Conservation (phyloP, 1,140 invertebrate species). For the Megalopta genalis region DNA sequence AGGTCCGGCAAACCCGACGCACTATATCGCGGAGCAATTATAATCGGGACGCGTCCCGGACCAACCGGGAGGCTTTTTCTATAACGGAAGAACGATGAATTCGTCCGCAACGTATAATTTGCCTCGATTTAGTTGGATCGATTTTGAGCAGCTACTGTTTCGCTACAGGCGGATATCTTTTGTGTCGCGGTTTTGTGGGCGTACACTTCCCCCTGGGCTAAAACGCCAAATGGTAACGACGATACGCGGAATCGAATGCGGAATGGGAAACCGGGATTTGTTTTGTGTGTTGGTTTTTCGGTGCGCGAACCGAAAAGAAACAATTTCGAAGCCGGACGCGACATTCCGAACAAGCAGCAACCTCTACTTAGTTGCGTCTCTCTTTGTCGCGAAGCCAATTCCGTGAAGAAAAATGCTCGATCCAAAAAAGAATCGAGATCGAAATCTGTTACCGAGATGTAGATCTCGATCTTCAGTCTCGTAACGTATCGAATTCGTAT, state of each 20-base stretch:
- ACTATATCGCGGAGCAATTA: slow-evolving; percentile 42
- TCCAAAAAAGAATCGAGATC: slow-evolving; percentile 50
- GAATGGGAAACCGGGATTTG: slow-evolving; percentile 66
- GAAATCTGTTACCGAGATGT: slow-evolving; percentile 21
- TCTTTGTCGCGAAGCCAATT: slow-evolving; percentile 57
- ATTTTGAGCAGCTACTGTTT: slow-evolving; percentile 79
- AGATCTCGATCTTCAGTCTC: not conserved
- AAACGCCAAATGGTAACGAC: slow-evolving; percentile 78
- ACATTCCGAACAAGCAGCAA: slow-evolving; percentile 48
- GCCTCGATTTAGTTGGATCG: slow-evolving; percentile 74
- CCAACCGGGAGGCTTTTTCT: slow-evolving; percentile 16
- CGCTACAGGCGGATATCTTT: slow-evolving; percentile 80
- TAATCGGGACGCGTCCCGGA: slow-evolving; percentile 34
- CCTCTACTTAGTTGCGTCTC: slow-evolving; percentile 34
- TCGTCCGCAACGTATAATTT: slow-evolving; percentile 78
- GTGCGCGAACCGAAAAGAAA: slow-evolving; percentile 54
- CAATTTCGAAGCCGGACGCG: slow-evolving; percentile 55
- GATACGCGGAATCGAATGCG: slow-evolving; percentile 67
- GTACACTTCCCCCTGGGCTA: slow-evolving; percentile 75
- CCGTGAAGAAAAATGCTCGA: not conserved
- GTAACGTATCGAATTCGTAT: too few species aligned
- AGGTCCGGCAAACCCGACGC: not conserved
- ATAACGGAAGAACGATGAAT: slow-evolving; percentile 59
- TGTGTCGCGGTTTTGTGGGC: slow-evolving; percentile 77
- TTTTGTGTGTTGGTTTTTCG: slow-evolving; percentile 63